A percentile compares a stretch with the other conserved stretches of the same genome.
Evolutionary conservation across 2,797 vertebrate species (phyloP).

Genomic region (Cephalopachus bancanus): DNA sequence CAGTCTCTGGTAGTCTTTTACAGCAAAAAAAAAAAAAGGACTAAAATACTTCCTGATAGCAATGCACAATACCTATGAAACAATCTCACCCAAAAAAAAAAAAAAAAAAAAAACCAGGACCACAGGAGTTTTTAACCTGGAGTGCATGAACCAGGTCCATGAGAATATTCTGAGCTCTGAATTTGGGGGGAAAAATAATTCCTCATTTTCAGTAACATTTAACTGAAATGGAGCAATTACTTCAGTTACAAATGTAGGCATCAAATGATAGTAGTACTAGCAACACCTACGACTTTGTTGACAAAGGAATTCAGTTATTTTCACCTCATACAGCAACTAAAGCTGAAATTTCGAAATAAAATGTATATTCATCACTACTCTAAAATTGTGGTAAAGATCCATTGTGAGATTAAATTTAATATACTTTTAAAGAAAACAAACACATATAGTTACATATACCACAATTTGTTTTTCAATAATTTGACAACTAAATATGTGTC

Average conservation of each 20-base stretch:
- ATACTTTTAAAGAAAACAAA: neutral
- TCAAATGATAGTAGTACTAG: neutral
- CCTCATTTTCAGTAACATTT: slow-evolving; percentile 33
- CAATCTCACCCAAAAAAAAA: neutral
- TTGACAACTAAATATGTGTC: neutral
- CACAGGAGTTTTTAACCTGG: neutral
- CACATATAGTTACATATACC: neutral
- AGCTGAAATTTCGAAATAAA: slow-evolving; percentile 19
- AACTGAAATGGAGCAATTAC: neutral
- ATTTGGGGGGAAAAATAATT: neutral
- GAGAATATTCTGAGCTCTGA: slow-evolving; percentile 4
- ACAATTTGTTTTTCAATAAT: slow-evolving; percentile 22
- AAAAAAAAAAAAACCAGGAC: neutral
- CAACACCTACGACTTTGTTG: neutral
- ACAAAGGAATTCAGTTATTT: slow-evolving; percentile 14
- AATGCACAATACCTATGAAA: neutral
- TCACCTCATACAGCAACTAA: neutral
- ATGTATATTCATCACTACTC: neutral
- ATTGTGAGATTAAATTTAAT: neutral
- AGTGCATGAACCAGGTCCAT: neutral
- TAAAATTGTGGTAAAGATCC: neutral
- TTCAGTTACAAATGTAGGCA: neutral
- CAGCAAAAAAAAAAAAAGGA: neutral
- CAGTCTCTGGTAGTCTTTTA: neutral
- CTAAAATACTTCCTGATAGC: neutral